Conservation (phyloP, 64 coral and sea anemone genomes). For the Stichodactyla helianthus region DNA sequence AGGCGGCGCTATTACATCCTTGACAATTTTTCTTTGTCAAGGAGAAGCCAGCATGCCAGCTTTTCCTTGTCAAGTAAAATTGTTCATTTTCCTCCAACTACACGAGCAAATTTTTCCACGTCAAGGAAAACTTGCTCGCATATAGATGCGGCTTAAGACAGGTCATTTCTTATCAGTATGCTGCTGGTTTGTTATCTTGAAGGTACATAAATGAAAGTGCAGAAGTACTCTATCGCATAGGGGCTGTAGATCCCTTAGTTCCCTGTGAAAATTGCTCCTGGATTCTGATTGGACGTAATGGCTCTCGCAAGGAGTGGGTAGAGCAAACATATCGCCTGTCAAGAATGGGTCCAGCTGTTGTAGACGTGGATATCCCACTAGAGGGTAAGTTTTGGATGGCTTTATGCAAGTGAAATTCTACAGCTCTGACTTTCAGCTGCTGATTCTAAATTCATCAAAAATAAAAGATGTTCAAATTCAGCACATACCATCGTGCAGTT, state of each 20-base stretch:
- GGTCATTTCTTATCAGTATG: neutral
- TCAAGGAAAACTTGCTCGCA: too few relatives aligned
- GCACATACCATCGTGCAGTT: too few relatives aligned
- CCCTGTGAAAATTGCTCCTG: neutral
- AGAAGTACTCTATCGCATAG: slow-evolving; percentile 4
- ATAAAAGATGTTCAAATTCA: too few relatives aligned
- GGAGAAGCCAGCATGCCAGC: too few relatives aligned
- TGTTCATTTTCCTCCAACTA: too few relatives aligned
- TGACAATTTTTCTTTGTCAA: too few relatives aligned
- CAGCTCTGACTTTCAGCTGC: neutral
- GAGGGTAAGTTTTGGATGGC: neutral
- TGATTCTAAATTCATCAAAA: too few relatives aligned
- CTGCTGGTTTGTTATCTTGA: neutral
- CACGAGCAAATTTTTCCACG: too few relatives aligned
- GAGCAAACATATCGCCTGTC: neutral
- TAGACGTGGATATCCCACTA: neutral
- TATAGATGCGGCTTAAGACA: too few relatives aligned
- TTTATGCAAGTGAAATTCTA: neutral
- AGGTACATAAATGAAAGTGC: neutral
- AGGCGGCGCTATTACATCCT: too few relatives aligned
- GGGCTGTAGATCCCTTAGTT: slow-evolving; percentile 1
- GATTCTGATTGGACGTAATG: slow-evolving; percentile 2
- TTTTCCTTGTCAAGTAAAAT: too few relatives aligned
- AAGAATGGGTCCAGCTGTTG: neutral
- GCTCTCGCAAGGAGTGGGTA: slow-evolving; percentile 5